A percentile compares a stretch with the other conserved stretches of the same genome.
phyloP scores from a whole-genome alignment of 2,797 vertebrate genomes.

The Syncerus caffer region DNA sequence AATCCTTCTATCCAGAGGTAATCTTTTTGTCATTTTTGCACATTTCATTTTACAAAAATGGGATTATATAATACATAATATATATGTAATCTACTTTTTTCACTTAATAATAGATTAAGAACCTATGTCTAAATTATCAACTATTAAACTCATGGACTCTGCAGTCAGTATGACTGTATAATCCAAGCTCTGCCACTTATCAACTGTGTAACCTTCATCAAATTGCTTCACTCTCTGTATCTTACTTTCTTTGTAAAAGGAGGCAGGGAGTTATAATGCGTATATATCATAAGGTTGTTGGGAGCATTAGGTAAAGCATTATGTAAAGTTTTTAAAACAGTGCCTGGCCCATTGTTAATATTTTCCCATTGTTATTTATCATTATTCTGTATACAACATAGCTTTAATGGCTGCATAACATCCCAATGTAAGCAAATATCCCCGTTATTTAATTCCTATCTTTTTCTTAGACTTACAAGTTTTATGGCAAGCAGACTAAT shows the following conservation, averaged over 20 bases:
- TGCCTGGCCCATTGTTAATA: background rate
- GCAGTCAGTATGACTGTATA: background rate
- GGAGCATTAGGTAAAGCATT: background rate
- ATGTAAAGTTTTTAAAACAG: background rate
- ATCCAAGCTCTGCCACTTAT: background rate
- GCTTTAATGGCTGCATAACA: background rate
- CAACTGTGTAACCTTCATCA: background rate
- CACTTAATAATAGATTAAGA: background rate
- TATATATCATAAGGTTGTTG: background rate
- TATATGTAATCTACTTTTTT: background rate
- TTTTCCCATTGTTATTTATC: background rate
- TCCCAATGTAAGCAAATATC: background rate
- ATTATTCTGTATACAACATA: background rate
- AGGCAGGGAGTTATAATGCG: background rate
- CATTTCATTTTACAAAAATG: constrained; percentile 6
- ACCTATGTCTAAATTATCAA: background rate
- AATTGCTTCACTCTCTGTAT: background rate
- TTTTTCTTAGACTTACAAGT: background rate
- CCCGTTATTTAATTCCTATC: background rate
- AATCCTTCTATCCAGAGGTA: background rate
- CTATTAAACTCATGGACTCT: background rate
- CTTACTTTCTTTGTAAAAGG: background rate
- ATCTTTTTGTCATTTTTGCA: background rate
- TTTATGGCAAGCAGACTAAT: background rate
- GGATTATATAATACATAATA: background rate